Evolutionary conservation across 37 sponge, comb jelly and placozoan genomes (phyloP).

Genomic region (Halisarca cf. caerulea): DNA sequence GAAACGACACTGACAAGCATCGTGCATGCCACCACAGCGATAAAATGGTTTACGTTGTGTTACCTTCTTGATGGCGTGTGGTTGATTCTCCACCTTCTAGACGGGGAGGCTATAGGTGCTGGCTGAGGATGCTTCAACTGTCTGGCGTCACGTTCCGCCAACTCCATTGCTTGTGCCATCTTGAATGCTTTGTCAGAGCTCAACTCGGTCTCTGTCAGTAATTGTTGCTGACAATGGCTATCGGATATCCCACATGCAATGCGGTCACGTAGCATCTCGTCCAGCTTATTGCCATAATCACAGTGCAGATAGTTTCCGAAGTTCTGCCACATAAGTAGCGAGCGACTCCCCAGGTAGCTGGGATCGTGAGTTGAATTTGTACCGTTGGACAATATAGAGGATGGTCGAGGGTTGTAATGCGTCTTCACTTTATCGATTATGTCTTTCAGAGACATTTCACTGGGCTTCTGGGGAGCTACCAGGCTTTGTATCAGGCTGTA

Average conservation of each 20-base stretch:
- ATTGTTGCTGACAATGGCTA: not conserved
- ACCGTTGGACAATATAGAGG: slow-evolving; percentile 3
- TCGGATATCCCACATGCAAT: slow-evolving; percentile 12
- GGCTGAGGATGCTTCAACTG: too few relatives aligned
- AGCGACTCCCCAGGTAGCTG: slow-evolving; percentile 16
- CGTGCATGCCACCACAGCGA: not conserved
- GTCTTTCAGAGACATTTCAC: not conserved
- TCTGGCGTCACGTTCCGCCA: not conserved
- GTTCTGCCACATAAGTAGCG: not conserved
- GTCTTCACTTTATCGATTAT: not conserved
- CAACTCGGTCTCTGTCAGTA: not conserved
- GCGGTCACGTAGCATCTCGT: slow-evolving; percentile 24
- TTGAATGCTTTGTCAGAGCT: slow-evolving; percentile 1
- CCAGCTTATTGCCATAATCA: not conserved
- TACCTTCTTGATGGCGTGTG: not conserved
- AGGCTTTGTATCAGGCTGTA: not conserved
- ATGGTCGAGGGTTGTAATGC: slow-evolving; percentile 15
- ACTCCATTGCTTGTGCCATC: not conserved
- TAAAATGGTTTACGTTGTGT: not conserved
- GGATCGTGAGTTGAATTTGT: not conserved
- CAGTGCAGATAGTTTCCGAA: slow-evolving; percentile 25
- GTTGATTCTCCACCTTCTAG: not conserved
- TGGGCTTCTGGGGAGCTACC: slow-evolving; percentile 18
- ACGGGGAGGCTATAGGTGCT: not conserved
- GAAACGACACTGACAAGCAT: not conserved